phyloP scores from a whole-genome alignment of 2,113 vertebrate species.

The Oplegnathus fasciatus region DNA sequence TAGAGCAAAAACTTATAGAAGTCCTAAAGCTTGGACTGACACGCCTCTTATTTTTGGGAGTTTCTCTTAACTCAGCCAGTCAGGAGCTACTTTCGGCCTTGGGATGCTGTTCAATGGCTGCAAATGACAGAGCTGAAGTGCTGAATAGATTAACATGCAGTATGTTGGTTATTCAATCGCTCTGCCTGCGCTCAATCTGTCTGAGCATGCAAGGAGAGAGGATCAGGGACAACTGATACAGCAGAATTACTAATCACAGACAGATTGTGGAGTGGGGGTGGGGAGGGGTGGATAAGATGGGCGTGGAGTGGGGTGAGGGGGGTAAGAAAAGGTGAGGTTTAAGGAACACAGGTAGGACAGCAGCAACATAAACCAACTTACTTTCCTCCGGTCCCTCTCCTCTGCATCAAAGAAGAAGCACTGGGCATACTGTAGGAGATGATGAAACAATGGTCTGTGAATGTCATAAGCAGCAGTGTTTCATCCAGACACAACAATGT shows the following conservation, averaged over 20 bases:
- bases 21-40: too few species aligned
- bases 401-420: slow-evolving; percentile 86
- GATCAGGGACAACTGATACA: slow-evolving; percentile 81
- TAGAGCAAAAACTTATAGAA: too few species aligned
- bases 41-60: too few species aligned
- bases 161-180: slow-evolving; percentile 28
- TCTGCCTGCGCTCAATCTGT: slow-evolving; percentile 57
- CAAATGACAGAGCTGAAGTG: slow-evolving; percentile 7
- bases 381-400: slow-evolving; percentile 79
- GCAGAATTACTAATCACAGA: slow-evolving; percentile 79
- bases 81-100: not conserved
- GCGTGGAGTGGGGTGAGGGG: not conserved
- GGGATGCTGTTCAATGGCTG: not conserved
- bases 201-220: slow-evolving; percentile 62
- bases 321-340: slow-evolving; percentile 1
- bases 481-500: not conserved
- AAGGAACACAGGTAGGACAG: not conserved
- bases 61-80: not conserved
- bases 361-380: slow-evolving; percentile 56
- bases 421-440: slow-evolving; percentile 80
- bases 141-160: slow-evolving; percentile 44
- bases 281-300: slow-evolving; percentile 1
- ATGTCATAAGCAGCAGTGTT: not conserved
- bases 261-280: slow-evolving; percentile 16
- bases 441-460: not conserved